Conservation (phyloP, 1,140 invertebrate genomes). For the Sarcophaga peregrina region DNA sequence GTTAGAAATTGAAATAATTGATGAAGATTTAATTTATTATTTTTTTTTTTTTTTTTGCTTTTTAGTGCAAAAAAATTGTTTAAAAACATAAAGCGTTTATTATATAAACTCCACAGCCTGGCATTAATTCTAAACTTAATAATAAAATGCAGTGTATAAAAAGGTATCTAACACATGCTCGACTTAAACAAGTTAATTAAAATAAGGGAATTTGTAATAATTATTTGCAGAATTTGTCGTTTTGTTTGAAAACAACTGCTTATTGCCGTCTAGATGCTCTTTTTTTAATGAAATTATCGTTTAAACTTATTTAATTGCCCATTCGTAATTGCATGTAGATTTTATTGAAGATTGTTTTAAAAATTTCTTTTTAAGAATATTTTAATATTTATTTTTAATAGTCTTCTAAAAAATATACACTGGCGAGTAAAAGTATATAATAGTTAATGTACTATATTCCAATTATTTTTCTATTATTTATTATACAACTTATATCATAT, state of each 20-base stretch:
- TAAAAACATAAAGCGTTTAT: neutral
- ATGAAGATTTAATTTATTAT: neutral
- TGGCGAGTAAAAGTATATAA: too few species aligned
- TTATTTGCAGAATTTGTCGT: neutral
- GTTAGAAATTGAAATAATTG: too few species aligned
- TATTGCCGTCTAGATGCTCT: neutral
- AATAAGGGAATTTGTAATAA: neutral
- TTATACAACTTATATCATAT: too few species aligned
- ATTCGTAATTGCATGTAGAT: neutral
- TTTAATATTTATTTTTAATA: neutral
- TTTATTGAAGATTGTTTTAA: neutral
- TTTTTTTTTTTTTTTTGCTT: neutral
- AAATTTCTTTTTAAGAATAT: neutral
- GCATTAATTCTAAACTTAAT: conserved; percentile 18
- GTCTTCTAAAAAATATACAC: too few species aligned
- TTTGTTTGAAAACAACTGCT: neutral
- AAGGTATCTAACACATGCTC: conserved; percentile 25
- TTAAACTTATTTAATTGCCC: neutral
- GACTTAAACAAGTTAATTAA: neutral
- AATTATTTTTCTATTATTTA: too few species aligned
- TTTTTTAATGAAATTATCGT: neutral
- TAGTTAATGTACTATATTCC: too few species aligned
- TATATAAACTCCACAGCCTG: neutral
- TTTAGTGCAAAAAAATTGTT: conserved; percentile 13
- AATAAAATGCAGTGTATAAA: neutral